phyloP scores from a whole-genome alignment of 2,113 vertebrate species.

The Macquaria ambigua region DNA sequence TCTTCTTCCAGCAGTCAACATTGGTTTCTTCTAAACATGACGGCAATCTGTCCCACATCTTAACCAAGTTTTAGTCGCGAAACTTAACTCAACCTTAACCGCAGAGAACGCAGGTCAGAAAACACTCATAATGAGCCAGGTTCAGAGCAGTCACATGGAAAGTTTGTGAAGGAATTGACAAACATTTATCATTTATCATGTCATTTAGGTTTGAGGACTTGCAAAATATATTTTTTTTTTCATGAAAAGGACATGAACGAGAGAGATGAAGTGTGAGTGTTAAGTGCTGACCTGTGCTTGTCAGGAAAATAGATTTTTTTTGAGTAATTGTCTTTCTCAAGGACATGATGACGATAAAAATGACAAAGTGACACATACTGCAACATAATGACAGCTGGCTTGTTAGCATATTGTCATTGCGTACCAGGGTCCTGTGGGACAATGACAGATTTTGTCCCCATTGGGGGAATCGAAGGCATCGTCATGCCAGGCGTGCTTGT shows the following conservation, averaged over 20 bases:
- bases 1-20: too few species aligned
- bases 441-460: neutral
- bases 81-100: neutral
- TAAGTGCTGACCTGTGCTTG: neutral
- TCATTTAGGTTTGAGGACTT: neutral
- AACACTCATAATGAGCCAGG: neutral
- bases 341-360: conserved; percentile 5
- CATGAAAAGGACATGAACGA: too few species aligned
- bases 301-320: neutral
- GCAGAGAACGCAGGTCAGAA: neutral
- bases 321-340: neutral
- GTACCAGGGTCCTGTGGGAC: neutral
- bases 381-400: neutral
- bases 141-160: neutral
- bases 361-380: neutral
- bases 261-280: neutral
- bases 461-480: neutral
- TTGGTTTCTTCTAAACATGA: too few species aligned
- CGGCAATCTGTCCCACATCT: neutral
- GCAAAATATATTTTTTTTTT: too few species aligned
- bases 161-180: neutral
- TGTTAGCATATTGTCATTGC: conserved; percentile 20
- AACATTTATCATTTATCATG: too few species aligned
- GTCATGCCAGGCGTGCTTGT: too few species aligned
- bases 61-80: neutral